phyloP scores from a whole-genome alignment of 2,113 vertebrate genomes.

The Anhinga rufa region DNA sequence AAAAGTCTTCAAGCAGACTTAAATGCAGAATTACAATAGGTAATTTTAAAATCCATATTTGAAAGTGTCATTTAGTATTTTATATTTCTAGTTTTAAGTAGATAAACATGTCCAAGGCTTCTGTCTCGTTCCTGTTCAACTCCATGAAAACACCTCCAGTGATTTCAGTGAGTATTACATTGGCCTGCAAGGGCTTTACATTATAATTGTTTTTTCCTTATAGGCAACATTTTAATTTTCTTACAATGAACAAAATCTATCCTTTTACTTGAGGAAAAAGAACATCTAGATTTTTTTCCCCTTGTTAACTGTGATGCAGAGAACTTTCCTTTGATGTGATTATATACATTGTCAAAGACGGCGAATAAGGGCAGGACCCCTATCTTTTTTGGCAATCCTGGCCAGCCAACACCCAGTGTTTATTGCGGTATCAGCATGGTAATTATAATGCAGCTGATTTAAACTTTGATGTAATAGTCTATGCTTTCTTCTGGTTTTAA shows the following conservation, averaged over 20 bases:
- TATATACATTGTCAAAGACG: constrained; percentile 12
- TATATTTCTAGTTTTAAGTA: neutral
- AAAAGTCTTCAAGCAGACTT: neutral
- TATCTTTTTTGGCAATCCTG: constrained; percentile 53
- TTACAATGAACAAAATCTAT: neutral
- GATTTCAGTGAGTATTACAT: neutral
- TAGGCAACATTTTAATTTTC: neutral
- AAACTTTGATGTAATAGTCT: constrained; percentile 51
- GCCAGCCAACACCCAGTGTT: constrained; percentile 52
- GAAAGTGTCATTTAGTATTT: neutral
- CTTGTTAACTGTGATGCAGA: neutral
- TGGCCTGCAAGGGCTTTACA: neutral
- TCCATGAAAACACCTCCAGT: neutral
- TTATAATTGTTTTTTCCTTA: neutral
- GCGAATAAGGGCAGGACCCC: constrained; percentile 46
- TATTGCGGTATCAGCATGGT: constrained; percentile 44
- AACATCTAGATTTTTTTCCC: neutral
- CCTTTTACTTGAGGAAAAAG: neutral
- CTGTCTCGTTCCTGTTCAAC: neutral
- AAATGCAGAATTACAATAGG: neutral
- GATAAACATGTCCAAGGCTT: neutral
- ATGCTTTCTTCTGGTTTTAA: constrained; percentile 33
- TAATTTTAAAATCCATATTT: neutral
- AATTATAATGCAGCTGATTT: constrained; percentile 65
- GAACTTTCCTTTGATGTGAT: constrained; percentile 20